These are phyloP conservation scores for Camptogramma bilineatum DNA, from an alignment of 2,888 invertebrate species.

Conservation along the genomic window DNA sequence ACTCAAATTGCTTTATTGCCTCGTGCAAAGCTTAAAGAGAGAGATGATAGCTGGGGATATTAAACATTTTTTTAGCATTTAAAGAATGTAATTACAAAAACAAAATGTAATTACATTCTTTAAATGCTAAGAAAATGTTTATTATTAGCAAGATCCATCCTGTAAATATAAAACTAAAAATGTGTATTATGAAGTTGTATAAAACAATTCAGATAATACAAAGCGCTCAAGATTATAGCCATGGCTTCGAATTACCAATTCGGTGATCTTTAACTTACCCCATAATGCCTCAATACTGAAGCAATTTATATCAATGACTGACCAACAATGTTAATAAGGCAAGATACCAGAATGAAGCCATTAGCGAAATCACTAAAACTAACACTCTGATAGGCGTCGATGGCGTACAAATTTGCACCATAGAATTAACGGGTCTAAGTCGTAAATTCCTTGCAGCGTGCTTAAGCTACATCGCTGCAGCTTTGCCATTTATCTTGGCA, in stretches of 20 bases:
- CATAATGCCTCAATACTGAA: slow-evolving; percentile 53
- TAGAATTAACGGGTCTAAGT: slow-evolving; percentile 54
- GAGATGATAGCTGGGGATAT: too few species aligned
- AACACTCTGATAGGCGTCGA: slow-evolving; percentile 52
- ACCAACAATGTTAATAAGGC: slow-evolving; percentile 64
- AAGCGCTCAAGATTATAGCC: slow-evolving; percentile 30
- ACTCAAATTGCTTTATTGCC: too few species aligned
- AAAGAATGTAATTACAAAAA: too few species aligned
- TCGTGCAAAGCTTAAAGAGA: too few species aligned
- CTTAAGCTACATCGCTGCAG: slow-evolving; percentile 43
- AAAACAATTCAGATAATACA: slow-evolving; percentile 31
- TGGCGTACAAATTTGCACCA: slow-evolving; percentile 51
- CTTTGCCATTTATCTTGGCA: slow-evolving; percentile 74
- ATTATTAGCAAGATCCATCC: background rate
- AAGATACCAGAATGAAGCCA: slow-evolving; percentile 69
- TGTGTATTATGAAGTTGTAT: slow-evolving; percentile 31
- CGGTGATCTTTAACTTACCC: slow-evolving; percentile 50
- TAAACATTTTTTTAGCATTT: too few species aligned
- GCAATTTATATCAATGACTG: slow-evolving; percentile 63
- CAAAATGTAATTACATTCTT: too few species aligned
- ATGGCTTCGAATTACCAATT: slow-evolving; percentile 40
- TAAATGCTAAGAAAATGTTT: too few species aligned
- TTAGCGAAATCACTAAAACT: slow-evolving; percentile 76
- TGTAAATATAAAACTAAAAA: slow-evolving; percentile 30
- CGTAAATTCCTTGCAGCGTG: slow-evolving; percentile 50